These are phyloP conservation scores for Bursaphelenchus okinawaensis DNA, from an alignment of 2,888 invertebrate genomes.

Conservation along the genomic window DNA sequence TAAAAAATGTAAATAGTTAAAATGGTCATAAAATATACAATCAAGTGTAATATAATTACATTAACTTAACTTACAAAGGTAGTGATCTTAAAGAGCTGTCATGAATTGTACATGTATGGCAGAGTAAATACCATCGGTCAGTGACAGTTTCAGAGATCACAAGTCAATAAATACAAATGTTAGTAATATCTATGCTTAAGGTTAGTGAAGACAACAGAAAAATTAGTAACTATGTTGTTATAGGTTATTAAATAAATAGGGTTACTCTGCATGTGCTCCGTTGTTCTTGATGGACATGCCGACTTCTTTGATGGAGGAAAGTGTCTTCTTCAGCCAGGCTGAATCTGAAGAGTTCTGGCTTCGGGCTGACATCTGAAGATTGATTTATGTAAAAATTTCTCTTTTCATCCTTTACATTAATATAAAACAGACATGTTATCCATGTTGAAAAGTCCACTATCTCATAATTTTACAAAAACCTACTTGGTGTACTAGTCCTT, in stretches of 20 bases:
- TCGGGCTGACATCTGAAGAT: conserved; percentile 12
- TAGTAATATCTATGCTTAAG: too few species aligned
- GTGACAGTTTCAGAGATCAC: too few species aligned
- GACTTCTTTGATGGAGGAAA: conserved; percentile 65
- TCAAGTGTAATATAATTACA: too few species aligned
- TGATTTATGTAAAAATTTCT: neutral
- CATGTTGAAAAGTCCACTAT: neutral
- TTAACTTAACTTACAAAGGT: too few species aligned
- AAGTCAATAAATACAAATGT: too few species aligned
- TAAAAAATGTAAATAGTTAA: too few species aligned
- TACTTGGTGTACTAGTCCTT: conserved; percentile 70
- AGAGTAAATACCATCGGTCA: too few species aligned
- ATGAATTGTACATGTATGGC: too few species aligned
- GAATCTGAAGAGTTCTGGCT: conserved; percentile 17
- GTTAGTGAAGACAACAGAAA: too few species aligned
- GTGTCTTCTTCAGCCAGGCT: conserved; percentile 82
- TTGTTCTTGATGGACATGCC: conserved; percentile 43
- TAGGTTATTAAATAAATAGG: neutral
- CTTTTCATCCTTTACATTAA: neutral
- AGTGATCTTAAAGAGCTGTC: too few species aligned
- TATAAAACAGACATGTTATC: conserved; percentile 5
- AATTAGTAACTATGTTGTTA: too few species aligned
- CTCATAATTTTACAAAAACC: conserved; percentile 46
- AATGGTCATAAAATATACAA: too few species aligned
- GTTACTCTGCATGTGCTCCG: neutral